phyloP scores from a whole-genome alignment of 2,888 invertebrate genomes.

The Lithophane socia region DNA sequence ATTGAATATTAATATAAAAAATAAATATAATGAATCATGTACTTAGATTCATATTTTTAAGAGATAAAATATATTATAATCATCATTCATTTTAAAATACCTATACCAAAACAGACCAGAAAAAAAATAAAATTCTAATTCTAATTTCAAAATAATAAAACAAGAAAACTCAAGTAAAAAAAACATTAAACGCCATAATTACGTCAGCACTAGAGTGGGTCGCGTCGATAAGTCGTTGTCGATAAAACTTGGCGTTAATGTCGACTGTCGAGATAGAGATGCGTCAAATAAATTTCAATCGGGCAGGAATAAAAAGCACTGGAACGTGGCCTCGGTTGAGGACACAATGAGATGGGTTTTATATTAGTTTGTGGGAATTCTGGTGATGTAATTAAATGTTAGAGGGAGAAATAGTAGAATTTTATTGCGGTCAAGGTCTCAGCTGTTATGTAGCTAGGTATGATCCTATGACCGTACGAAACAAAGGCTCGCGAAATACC shows the following conservation, averaged over 20 bases:
- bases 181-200: slow-evolving; percentile 53
- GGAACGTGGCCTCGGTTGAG: slow-evolving; percentile 42
- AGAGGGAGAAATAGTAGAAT: not conserved
- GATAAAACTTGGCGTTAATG: slow-evolving; percentile 68
- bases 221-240: slow-evolving; percentile 56
- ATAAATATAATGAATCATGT: too few species aligned
- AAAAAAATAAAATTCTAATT: not conserved
- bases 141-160: not conserved
- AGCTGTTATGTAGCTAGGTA: not conserved
- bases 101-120: not conserved
- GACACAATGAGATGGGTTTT: slow-evolving; percentile 45
- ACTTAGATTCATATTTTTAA: too few species aligned
- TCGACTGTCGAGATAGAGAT: slow-evolving; percentile 63
- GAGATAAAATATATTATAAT: not conserved
- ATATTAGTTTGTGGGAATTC: slow-evolving; percentile 43
- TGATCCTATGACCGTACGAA: too few species aligned
- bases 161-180: slow-evolving; percentile 7
- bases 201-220: slow-evolving; percentile 50
- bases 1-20: too few species aligned
- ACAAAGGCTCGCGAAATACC: too few species aligned
- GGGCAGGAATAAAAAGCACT: slow-evolving; percentile 67
- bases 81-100: not conserved
- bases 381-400: slow-evolving; percentile 43
- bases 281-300: slow-evolving; percentile 75
- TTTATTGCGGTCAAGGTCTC: not conserved